These are phyloP conservation scores for Parascotia fuliginaria DNA, from an alignment of 2,888 invertebrate species.

Conservation along the genomic window DNA sequence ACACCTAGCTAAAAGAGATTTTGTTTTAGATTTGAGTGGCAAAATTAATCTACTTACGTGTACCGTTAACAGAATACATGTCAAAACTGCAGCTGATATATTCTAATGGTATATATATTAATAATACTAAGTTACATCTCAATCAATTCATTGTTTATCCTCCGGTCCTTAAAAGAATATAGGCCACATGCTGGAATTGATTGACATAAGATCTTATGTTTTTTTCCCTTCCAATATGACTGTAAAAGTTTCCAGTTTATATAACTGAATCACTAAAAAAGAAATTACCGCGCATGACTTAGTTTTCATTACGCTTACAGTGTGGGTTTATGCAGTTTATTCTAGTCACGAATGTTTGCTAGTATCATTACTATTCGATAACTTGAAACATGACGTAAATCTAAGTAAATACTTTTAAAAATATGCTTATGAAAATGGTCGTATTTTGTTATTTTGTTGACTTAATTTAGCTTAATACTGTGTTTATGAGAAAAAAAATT, in stretches of 20 bases:
- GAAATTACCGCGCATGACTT: background rate
- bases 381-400: background rate
- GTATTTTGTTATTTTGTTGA: too few relatives aligned
- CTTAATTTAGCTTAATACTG: too few relatives aligned
- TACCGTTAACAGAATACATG: too few relatives aligned
- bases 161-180: background rate
- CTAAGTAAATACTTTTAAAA: background rate
- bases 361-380: background rate
- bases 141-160: background rate
- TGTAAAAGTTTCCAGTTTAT: constrained; percentile 12
- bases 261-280: constrained; percentile 24
- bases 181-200: background rate
- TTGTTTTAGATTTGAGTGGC: too few relatives aligned
- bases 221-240: constrained; percentile 11
- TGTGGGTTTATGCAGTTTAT: background rate
- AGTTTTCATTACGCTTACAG: background rate
- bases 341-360: background rate
- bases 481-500: too few relatives aligned
- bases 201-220: constrained; percentile 12
- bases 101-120: too few relatives aligned
- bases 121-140: background rate
- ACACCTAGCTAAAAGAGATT: too few relatives aligned
- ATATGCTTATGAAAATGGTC: too few relatives aligned
- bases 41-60: too few relatives aligned
- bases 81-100: too few relatives aligned